These are phyloP conservation scores for Apodemia duryi DNA, from an alignment of 2,888 invertebrate genomes.

Conservation along the genomic window DNA sequence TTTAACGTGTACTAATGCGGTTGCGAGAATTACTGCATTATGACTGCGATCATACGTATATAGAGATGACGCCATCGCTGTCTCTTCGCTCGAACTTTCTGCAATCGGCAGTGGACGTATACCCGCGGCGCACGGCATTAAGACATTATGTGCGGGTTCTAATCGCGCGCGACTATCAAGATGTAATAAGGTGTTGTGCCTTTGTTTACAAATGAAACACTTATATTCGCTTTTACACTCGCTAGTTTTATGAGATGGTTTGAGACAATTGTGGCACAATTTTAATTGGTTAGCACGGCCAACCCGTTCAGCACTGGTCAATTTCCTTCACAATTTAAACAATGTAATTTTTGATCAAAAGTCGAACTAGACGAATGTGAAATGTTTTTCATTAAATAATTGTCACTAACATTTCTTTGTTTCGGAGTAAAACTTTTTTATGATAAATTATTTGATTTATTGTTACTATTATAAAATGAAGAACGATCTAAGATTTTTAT, in stretches of 20 bases:
- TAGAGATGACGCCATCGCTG: not conserved
- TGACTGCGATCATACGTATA: not conserved
- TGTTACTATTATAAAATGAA: too few species aligned
- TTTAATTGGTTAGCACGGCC: not conserved
- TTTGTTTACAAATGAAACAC: not conserved
- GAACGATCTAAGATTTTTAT: constrained; percentile 1
- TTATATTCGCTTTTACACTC: not conserved
- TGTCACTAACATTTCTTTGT: too few species aligned
- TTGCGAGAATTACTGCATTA: not conserved
- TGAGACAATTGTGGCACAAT: not conserved
- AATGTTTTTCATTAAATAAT: too few species aligned
- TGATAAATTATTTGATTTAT: too few species aligned
- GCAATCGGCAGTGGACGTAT: not conserved
- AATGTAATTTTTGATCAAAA: too few species aligned
- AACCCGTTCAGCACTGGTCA: too few species aligned
- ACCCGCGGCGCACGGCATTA: too few species aligned
- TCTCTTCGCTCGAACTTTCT: not conserved
- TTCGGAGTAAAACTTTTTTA: too few species aligned
- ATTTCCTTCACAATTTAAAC: too few species aligned
- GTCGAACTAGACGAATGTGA: too few species aligned
- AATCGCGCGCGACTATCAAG: not conserved
- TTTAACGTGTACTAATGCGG: not conserved
- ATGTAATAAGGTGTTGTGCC: not conserved
- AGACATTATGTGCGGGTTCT: too few species aligned
- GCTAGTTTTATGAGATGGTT: not conserved